Percentiles rank a stretch among this genome's conserved stretches.
These are phyloP conservation scores for Arctopsyche grandis DNA, from an alignment of 1,140 invertebrate genomes.

Conservation along the genomic window DNA sequence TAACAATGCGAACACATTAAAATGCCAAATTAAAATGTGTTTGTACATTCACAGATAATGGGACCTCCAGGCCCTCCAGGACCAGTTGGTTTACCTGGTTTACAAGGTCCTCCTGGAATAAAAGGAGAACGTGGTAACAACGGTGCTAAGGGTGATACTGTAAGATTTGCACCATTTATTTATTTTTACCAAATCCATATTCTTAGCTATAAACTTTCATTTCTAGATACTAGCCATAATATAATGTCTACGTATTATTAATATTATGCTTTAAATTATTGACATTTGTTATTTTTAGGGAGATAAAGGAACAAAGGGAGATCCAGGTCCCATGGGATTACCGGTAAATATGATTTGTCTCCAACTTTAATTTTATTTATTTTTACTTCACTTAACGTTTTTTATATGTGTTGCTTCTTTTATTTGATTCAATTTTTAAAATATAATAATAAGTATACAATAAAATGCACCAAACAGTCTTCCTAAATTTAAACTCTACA, in stretches of 20 bases:
- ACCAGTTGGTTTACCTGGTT: slow-evolving; percentile 75
- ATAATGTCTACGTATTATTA: background rate
- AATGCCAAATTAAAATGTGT: no score
- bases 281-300: slow-evolving; percentile 77
- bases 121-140: slow-evolving; percentile 88
- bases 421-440: slow-evolving; percentile 26
- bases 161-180: slow-evolving; percentile 65
- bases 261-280: slow-evolving; percentile 29
- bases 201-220: no score
- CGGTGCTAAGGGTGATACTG: slow-evolving; percentile 88
- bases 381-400: slow-evolving; percentile 25
- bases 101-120: slow-evolving; percentile 86
- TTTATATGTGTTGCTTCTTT: slow-evolving; percentile 30
- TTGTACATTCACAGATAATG: slow-evolving; percentile 58
- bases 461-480: background rate
- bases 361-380: slow-evolving; percentile 13
- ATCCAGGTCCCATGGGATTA: slow-evolving; percentile 93
- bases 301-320: slow-evolving; percentile 88
- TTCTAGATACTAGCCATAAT: background rate
- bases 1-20: no score
- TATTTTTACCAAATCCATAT: no score
- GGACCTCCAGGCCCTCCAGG: slow-evolving; percentile 89
- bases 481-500: background rate
- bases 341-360: slow-evolving; percentile 77
- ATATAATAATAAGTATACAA: background rate